phyloP scores from a whole-genome alignment of 2,888 invertebrate species.

The Mythimna ferrago region DNA sequence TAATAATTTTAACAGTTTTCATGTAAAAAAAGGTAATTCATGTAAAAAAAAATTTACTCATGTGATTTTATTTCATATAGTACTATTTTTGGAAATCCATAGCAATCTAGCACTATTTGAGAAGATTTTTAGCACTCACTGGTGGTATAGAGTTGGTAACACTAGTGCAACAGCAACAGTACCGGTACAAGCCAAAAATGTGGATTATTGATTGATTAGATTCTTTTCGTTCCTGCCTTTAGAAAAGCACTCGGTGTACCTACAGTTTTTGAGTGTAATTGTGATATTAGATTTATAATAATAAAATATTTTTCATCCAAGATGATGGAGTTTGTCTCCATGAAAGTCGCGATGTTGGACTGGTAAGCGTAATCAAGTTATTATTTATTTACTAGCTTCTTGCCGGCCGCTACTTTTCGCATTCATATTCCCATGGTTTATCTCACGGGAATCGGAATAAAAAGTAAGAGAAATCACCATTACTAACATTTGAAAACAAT shows the following conservation, averaged over 20 bases:
- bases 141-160: too few relatives aligned
- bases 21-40: too few relatives aligned
- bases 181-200: neutral
- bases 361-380: slow-evolving; percentile 68
- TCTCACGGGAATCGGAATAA: neutral
- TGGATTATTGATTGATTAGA: neutral
- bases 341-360: slow-evolving; percentile 72
- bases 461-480: neutral
- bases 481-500: neutral
- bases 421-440: neutral
- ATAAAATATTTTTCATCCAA: slow-evolving; percentile 13
- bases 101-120: too few relatives aligned
- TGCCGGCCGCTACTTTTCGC: neutral
- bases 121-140: too few relatives aligned
- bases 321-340: slow-evolving; percentile 76
- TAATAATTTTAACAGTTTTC: too few relatives aligned
- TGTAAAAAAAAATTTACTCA: too few relatives aligned
- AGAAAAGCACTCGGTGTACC: neutral
- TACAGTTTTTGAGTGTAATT: neutral
- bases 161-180: too few relatives aligned
- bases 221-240: neutral
- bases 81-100: too few relatives aligned
- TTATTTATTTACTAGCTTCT: neutral
- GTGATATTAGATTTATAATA: slow-evolving; percentile 21
- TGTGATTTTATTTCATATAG: too few relatives aligned